Evolutionary conservation across 2,797 vertebrate species (phyloP).

Genomic region (Ficedula albicollis): DNA sequence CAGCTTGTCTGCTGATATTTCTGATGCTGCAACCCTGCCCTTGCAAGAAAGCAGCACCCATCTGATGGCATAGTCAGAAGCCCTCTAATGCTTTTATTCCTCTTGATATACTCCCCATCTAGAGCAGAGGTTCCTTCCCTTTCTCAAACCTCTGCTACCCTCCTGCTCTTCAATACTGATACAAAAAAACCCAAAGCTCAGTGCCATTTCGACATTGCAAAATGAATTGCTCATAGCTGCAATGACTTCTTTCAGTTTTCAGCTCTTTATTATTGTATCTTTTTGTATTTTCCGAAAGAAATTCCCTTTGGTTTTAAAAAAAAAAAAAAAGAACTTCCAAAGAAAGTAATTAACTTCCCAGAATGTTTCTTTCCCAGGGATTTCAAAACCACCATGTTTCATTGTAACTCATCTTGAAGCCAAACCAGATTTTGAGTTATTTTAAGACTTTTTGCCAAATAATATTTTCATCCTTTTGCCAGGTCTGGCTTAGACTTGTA

Average conservation of each 20-base stretch:
- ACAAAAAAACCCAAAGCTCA: not conserved
- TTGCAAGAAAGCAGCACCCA: not conserved
- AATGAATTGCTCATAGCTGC: not conserved
- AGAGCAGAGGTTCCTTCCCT: not conserved
- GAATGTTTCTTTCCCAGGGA: not conserved
- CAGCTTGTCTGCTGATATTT: not conserved
- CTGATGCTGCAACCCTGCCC: not conserved
- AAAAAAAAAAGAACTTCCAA: not conserved
- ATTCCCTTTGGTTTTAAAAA: not conserved
- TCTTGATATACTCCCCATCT: accelerated
- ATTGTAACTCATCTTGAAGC: not conserved
- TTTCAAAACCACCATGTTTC: not conserved
- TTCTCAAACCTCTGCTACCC: not conserved
- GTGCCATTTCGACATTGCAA: not conserved
- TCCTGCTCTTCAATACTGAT: not conserved
- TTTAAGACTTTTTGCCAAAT: constrained; percentile 1
- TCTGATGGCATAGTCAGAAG: not conserved
- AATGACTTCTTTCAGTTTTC: not conserved
- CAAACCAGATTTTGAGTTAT: not conserved
- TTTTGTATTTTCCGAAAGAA: not conserved
- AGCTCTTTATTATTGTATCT: not conserved
- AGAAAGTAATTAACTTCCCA: not conserved
- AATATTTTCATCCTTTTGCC: not conserved
- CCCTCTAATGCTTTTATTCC: not conserved
- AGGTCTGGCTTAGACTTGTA: not conserved